Conservation (phyloP, 2,888 invertebrate genomes). For the Dermolepida albohirtum region DNA sequence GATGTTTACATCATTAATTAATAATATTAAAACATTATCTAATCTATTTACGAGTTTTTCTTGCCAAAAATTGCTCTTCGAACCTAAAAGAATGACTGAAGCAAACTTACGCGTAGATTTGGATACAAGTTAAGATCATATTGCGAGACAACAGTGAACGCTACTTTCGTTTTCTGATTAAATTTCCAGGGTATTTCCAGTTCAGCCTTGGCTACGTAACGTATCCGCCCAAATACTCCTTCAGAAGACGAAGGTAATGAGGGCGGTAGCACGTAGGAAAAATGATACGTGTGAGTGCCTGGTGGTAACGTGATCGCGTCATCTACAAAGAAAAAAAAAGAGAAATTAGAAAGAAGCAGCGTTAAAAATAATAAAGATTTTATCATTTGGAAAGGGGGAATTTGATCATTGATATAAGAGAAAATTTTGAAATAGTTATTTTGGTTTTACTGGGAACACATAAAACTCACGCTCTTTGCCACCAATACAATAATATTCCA, state of each 20-base stretch:
- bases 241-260: constrained; percentile 22
- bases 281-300: constrained; percentile 12
- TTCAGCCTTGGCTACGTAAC: constrained; percentile 16
- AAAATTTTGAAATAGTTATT: too few relatives aligned
- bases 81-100: too few relatives aligned
- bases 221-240: constrained; percentile 7
- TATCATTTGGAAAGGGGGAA: too few relatives aligned
- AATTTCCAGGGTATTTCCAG: constrained; percentile 14
- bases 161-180: constrained; percentile 17
- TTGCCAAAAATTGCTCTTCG: too few relatives aligned
- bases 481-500: constrained; percentile 15
- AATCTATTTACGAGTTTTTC: too few relatives aligned
- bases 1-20: too few relatives aligned
- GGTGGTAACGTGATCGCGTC: constrained; percentile 5
- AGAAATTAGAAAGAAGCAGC: not conserved
- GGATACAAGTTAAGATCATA: constrained; percentile 22
- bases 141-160: constrained; percentile 20
- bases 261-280: constrained; percentile 11
- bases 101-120: constrained; percentile 17
- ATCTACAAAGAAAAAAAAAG: too few relatives aligned
- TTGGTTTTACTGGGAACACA: too few relatives aligned
- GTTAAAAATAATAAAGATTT: too few relatives aligned
- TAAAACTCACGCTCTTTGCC: constrained; percentile 1
- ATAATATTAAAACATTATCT: too few relatives aligned
- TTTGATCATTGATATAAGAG: too few relatives aligned